Evolutionary conservation across 2,113 vertebrate genomes (phyloP), one percentile per base, ranked within the genome.

Genomic region (Eleginops maclovinus): DNA sequence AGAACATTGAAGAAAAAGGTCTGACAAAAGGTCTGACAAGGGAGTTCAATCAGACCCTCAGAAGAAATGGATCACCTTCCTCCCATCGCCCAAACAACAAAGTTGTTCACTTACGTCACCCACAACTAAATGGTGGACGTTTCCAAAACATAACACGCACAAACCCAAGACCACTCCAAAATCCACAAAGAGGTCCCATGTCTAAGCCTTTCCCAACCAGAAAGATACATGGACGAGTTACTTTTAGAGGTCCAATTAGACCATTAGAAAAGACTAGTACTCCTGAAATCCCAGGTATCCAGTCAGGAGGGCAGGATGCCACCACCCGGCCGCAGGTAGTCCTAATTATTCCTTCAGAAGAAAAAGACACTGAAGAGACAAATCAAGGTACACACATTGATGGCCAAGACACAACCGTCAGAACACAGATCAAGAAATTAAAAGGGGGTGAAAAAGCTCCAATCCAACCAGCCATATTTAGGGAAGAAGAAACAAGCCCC

Each of bases 71-170:
- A 46, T 17, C 9, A 2, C 4, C 80, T 40, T 66, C 28, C 2
- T 66, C 47, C 7, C 63, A 44, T 12, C 79, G 1, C 7, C 83
- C 67, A 50, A 14, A 26, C 11, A 24, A 47, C 11, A 88, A 65
- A 28, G 47, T 6, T 4, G 61, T 26, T 10, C 56, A 58, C 12
- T 3, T 66, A 9, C 51, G n/a, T 59, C 74, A 22, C 0, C 60
- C 58, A 4, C 61, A 40, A 7, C 41, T 47, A 6, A 9, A 60
- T 56, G 28, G 46, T 1, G 68, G 77, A 49, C 41, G 19, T 56
- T 72, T 81, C 17, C 82, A 49, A 69, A 93, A 93, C 9, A 79
- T 55, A 31, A 90, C 85, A 5, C 60, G 60, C 2, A 36, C 24
- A 59, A 56, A 72, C 72, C 11, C 68, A 19, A 85, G 77, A 66